A percentile compares a stretch with the other conserved stretches of the same genome.
Evolutionary conservation across 2,113 vertebrate species (phyloP).

Genomic region (Ameiurus melas): DNA sequence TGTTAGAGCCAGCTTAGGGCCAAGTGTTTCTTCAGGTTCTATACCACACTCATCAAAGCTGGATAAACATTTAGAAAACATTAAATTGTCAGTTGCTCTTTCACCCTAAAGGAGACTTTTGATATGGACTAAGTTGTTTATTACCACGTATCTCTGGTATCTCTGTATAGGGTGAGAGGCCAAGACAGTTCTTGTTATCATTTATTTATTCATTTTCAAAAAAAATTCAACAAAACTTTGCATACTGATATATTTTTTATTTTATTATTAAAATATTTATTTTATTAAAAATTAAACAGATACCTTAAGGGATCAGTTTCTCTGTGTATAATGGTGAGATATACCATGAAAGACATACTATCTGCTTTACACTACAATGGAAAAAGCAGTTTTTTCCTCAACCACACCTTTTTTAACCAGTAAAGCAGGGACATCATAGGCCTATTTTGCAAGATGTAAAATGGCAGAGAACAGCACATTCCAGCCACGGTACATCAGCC

Average conservation of each 20-base stretch:
- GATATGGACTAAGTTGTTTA: neutral
- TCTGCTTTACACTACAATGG: neutral
- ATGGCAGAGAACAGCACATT: neutral
- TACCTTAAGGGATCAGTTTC: neutral
- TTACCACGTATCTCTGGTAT: conserved; percentile 31
- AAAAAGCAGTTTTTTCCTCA: no score
- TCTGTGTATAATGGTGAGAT: neutral
- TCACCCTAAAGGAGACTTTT: conserved; percentile 23
- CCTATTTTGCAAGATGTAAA: neutral
- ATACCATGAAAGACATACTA: neutral
- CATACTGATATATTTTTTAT: neutral
- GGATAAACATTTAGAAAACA: neutral
- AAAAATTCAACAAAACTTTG: neutral
- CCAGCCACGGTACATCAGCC: neutral
- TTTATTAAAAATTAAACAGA: neutral
- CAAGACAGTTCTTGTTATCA: neutral
- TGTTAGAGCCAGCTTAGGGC: neutral
- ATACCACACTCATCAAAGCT: conserved; percentile 14
- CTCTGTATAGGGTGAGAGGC: neutral
- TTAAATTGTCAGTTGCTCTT: conserved; percentile 9
- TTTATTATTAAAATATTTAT: no score
- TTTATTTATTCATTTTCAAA: neutral
- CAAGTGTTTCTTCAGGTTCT: conserved; percentile 9
- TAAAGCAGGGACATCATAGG: neutral
- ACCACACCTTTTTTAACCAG: neutral